Evolutionary conservation across 2,113 vertebrate species (phyloP).

Genomic region (Petrocephalus microphthalmus): DNA sequence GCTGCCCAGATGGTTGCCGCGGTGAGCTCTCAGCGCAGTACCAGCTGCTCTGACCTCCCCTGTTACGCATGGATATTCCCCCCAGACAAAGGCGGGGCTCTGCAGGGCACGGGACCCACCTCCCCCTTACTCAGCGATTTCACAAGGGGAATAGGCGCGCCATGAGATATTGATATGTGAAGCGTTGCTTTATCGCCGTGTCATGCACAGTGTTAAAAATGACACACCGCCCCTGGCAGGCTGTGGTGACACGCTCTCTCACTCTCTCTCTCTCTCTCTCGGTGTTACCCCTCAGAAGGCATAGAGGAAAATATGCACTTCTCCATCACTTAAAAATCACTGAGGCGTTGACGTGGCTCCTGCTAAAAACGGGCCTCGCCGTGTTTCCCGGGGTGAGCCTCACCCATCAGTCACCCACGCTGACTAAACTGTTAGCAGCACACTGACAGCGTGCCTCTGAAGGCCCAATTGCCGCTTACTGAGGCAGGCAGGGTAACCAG

Average conservation of each 20-base stretch:
- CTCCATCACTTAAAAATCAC: neutral
- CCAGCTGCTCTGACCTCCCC: neutral
- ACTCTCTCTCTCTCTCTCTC: neutral
- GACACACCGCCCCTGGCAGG: neutral
- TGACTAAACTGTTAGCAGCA: neutral
- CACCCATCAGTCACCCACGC: neutral
- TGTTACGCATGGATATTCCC: neutral
- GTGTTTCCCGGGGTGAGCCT: neutral
- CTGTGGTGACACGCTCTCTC: neutral
- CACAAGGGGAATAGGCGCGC: neutral
- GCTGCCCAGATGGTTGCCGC: neutral
- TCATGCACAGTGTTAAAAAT: slow-evolving; percentile 30
- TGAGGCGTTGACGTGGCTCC: neutral
- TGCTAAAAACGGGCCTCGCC: neutral
- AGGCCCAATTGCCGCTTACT: neutral
- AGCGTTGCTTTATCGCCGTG: slow-evolving; percentile 19
- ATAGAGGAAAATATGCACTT: neutral
- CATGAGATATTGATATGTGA: neutral
- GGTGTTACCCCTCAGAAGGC: neutral
- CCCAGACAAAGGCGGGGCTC: too few relatives aligned
- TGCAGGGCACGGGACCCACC: neutral
- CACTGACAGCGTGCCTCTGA: neutral
- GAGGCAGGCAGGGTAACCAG: neutral
- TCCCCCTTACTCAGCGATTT: slow-evolving; percentile 2
- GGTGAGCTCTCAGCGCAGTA: neutral